phyloP scores from a whole-genome alignment of 64 coral and sea anemone genomes.

The Orbicella faveolata region DNA sequence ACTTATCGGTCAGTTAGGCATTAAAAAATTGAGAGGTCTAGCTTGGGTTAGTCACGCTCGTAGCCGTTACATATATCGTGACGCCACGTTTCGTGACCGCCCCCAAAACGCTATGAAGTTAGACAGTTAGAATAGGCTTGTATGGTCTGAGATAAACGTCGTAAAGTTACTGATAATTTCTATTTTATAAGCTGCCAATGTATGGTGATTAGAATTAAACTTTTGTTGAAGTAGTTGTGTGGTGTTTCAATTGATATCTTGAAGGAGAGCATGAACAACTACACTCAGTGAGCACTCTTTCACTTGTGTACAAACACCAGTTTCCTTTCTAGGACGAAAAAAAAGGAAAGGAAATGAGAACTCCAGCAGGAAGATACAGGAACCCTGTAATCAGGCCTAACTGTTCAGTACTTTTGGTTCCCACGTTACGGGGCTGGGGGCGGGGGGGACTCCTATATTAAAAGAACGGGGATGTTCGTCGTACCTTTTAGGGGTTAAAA shows the following conservation, averaged over 20 bases:
- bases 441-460: too few relatives aligned
- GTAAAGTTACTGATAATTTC: conserved; percentile 39
- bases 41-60: neutral
- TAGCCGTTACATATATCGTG: neutral
- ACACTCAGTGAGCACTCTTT: too few relatives aligned
- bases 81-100: neutral
- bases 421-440: too few relatives aligned
- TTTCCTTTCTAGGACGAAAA: too few relatives aligned
- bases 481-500: too few relatives aligned
- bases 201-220: conserved; percentile 42
- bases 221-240: neutral
- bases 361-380: too few relatives aligned
- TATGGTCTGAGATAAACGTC: conserved; percentile 10
- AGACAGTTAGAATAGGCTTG: neutral
- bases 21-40: neutral
- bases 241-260: neutral
- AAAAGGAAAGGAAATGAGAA: too few relatives aligned
- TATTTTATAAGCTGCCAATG: conserved; percentile 37
- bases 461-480: too few relatives aligned
- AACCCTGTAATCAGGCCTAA: too few relatives aligned
- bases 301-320: too few relatives aligned
- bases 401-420: too few relatives aligned
- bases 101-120: neutral
- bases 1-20: neutral
- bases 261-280: too few relatives aligned